phyloP scores from a whole-genome alignment of 2,113 vertebrate genomes.

The Ursus arctos region DNA sequence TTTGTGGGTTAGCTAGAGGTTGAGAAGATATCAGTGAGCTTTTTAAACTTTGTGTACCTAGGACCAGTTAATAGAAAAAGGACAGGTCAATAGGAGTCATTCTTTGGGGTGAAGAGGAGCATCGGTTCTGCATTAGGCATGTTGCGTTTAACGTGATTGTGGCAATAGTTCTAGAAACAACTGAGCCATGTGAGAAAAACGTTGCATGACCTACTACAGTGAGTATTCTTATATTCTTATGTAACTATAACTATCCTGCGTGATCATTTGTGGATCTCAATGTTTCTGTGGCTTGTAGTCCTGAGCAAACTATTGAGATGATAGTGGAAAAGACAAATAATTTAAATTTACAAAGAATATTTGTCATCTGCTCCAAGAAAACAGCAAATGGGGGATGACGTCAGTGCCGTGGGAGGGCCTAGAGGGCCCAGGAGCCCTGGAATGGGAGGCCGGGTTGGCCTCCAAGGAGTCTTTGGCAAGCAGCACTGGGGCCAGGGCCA shows the following conservation, averaged over 20 bases:
- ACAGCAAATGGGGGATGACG: neutral
- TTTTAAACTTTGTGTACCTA: neutral
- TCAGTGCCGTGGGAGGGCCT: neutral
- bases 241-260: neutral
- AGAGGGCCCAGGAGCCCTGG: neutral
- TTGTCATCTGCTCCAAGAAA: neutral
- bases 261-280: neutral
- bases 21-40: neutral
- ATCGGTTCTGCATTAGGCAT: neutral
- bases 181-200: neutral
- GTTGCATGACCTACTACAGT: neutral
- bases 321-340: neutral
- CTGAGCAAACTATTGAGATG: neutral
- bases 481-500: neutral
- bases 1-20: neutral
- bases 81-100: neutral
- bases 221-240: neutral
- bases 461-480: neutral
- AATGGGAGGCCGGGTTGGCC: neutral
- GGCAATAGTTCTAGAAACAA: neutral
- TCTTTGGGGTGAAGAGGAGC: neutral
- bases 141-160: neutral
- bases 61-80: neutral
- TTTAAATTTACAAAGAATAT: slow-evolving; percentile 19
- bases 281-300: neutral